Evolutionary conservation across 2,888 invertebrate genomes (phyloP).

Genomic region (Gastrophysa polygoni): DNA sequence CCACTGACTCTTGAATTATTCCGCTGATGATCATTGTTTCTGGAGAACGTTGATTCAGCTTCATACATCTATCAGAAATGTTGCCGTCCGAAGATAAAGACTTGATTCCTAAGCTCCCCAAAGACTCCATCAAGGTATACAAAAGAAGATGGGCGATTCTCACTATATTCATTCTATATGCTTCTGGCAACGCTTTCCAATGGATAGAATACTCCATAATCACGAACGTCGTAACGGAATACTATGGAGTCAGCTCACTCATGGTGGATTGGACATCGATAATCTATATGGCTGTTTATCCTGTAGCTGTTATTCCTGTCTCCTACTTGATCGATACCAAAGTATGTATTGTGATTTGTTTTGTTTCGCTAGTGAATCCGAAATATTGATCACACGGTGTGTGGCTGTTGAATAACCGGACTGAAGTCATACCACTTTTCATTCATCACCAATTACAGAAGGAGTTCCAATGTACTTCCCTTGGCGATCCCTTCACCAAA

Average conservation of each 20-base stretch:
- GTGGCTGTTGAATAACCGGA: too few species aligned
- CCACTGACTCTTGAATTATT: too few species aligned
- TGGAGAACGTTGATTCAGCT: too few species aligned
- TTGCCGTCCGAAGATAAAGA: constrained; percentile 21
- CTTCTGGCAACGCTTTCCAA: background rate
- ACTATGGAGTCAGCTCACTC: background rate
- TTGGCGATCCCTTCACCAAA: too few species aligned
- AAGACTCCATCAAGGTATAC: constrained; percentile 64
- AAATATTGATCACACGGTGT: too few species aligned
- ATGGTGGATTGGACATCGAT: constrained; percentile 10
- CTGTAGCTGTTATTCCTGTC: constrained; percentile 93
- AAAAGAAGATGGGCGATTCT: constrained; percentile 83
- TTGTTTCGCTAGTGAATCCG: too few species aligned
- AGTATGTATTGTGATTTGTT: constrained; percentile 64
- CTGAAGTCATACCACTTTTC: too few species aligned
- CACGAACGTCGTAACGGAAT: constrained; percentile 1
- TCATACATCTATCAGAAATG: background rate
- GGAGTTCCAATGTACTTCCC: too few species aligned
- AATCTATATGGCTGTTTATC: constrained; percentile 95
- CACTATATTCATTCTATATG: constrained; percentile 49
- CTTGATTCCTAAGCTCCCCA: constrained; percentile 16
- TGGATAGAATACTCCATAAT: constrained; percentile 11
- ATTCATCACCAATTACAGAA: too few species aligned
- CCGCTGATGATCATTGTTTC: too few species aligned
- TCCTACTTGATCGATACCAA: constrained; percentile 92